Percentiles rank a stretch among this genome's conserved stretches.
These are phyloP conservation scores for Nibea albiflora DNA, from an alignment of 2,113 vertebrate species.

Conservation along the genomic window DNA sequence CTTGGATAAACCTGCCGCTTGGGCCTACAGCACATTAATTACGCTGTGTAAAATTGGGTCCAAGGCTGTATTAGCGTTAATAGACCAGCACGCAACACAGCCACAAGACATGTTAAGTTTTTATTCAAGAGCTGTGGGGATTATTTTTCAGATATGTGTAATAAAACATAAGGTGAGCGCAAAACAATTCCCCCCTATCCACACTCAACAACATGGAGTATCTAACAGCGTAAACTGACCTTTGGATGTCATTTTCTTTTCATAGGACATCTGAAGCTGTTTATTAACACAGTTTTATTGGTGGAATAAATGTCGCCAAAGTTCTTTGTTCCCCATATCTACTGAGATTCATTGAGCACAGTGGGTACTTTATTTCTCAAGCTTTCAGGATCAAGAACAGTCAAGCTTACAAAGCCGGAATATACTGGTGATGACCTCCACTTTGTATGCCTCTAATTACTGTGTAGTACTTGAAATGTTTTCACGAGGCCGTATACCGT, in stretches of 20 bases:
- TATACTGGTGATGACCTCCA: background rate
- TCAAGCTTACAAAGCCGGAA: background rate
- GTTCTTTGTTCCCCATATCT: background rate
- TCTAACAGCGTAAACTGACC: background rate
- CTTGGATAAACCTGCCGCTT: background rate
- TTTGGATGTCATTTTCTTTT: background rate
- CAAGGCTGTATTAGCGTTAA: background rate
- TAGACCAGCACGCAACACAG: background rate
- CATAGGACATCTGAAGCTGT: background rate
- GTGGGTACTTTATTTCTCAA: background rate
- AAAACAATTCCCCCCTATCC: background rate
- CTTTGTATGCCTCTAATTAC: background rate
- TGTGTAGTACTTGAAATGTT: background rate
- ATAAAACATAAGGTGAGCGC: background rate
- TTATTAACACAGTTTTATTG: background rate
- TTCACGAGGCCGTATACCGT: background rate
- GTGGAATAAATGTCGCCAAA: background rate
- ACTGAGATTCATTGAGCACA: background rate
- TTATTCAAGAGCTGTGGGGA: background rate
- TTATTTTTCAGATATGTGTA: background rate
- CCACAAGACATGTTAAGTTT: background rate
- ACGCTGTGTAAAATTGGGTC: background rate
- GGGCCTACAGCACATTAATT: too few relatives aligned
- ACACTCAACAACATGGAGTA: background rate
- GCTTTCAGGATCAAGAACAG: background rate